A percentile compares a stretch with the other conserved stretches of the same genome.
Evolutionary conservation across 2,888 invertebrate species (phyloP).

Genomic region (Drosophila percnosoma): DNA sequence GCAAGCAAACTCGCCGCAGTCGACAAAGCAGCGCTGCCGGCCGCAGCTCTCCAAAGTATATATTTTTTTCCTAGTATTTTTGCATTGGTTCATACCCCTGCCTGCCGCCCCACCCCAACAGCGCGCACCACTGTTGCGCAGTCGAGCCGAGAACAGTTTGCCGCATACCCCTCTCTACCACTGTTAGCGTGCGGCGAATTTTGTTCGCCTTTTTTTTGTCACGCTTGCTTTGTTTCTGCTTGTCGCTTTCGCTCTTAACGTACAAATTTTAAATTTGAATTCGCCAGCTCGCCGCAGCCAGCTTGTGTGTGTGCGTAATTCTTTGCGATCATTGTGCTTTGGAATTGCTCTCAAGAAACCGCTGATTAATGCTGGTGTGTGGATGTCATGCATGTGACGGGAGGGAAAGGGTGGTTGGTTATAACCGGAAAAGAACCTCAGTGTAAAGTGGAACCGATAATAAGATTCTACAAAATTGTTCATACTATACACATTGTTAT

Average conservation of each 20-base stretch:
- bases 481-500: slow-evolving; percentile 1
- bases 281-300: slow-evolving; percentile 33
- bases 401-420: slow-evolving; percentile 1
- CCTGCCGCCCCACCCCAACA: neutral
- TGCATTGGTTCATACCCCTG: slow-evolving; percentile 47
- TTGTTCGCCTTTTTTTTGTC: slow-evolving; percentile 25
- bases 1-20: slow-evolving; percentile 47
- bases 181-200: slow-evolving; percentile 15
- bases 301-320: neutral
- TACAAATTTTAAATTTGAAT: slow-evolving; percentile 58
- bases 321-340: slow-evolving; percentile 64
- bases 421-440: slow-evolving; percentile 55
- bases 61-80: slow-evolving; percentile 68
- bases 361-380: slow-evolving; percentile 54
- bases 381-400: neutral
- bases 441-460: slow-evolving; percentile 23
- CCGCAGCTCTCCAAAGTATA: slow-evolving; percentile 33
- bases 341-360: slow-evolving; percentile 38
- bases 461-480: slow-evolving; percentile 27
- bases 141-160: slow-evolving; percentile 36
- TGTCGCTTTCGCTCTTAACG: slow-evolving; percentile 58
- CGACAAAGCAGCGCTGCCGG: slow-evolving; percentile 56
- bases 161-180: slow-evolving; percentile 15
- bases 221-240: slow-evolving; percentile 38
- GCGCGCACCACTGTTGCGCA: slow-evolving; percentile 9